Evolutionary conservation across 2,888 invertebrate species (phyloP).

Genomic region (Drosophila glabriapex): DNA sequence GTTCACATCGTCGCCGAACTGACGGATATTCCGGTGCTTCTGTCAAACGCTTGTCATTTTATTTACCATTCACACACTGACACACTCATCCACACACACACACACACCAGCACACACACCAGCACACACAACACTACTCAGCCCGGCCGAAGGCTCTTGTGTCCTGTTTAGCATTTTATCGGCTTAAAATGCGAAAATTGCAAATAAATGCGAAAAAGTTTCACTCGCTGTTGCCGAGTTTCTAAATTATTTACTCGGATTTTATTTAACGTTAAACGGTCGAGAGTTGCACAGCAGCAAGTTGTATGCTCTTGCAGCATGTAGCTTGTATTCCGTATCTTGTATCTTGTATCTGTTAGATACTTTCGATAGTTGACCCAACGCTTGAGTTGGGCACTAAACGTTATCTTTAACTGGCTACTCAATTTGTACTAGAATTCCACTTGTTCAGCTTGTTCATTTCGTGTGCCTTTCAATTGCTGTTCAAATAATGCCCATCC

Average conservation of each 20-base stretch:
- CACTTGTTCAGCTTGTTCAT: conserved; percentile 36
- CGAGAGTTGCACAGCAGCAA: not conserved
- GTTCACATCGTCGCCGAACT: conserved; percentile 76
- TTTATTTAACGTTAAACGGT: conserved; percentile 73
- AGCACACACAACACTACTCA: not conserved
- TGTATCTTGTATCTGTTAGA: not conserved
- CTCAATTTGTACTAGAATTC: not conserved
- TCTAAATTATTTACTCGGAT: conserved; percentile 73
- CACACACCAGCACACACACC: not conserved
- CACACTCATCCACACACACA: conserved; percentile 4
- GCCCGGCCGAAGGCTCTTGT: conserved; percentile 11
- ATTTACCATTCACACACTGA: conserved; percentile 44
- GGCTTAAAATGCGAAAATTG: conserved; percentile 80
- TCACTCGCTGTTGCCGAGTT: conserved; percentile 31
- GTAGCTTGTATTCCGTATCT: conserved; percentile 21
- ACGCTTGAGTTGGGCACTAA: not conserved
- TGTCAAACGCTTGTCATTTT: conserved; percentile 84
- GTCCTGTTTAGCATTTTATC: conserved; percentile 69
- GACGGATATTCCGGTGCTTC: conserved; percentile 85
- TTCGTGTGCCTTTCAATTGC: conserved; percentile 61
- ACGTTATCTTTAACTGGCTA: conserved; percentile 24
- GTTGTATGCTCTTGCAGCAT: not conserved
- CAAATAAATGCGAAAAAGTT: conserved; percentile 70
- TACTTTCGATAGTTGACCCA: not conserved
- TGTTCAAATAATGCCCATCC: conserved; percentile 55